A percentile compares a stretch with the other conserved stretches of the same genome.
Evolutionary conservation across 2,888 invertebrate species (phyloP).

Genomic region (Zhuqinia jingwanae): DNA sequence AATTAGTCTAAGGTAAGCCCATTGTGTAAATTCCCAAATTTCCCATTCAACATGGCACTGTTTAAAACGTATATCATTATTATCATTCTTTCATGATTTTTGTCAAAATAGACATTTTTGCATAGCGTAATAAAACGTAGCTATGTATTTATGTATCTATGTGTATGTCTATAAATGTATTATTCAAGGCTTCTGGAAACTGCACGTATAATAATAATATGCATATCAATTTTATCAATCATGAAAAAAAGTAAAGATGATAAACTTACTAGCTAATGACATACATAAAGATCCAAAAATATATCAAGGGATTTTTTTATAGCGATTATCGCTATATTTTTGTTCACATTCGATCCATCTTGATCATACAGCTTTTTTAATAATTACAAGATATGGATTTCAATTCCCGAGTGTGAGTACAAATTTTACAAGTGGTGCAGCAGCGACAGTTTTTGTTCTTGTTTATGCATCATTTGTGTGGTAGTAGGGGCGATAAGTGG

Average conservation of each 20-base stretch:
- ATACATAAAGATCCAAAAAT: background rate
- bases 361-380: background rate
- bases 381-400: background rate
- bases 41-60: no score
- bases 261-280: background rate
- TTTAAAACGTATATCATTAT: no score
- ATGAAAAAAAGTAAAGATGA: background rate
- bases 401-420: background rate
- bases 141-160: no score
- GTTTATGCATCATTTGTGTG: conserved; percentile 42
- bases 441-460: background rate
- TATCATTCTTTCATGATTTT: no score
- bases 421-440: conserved; percentile 1
- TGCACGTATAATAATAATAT: no score
- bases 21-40: no score
- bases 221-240: background rate
- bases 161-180: no score
- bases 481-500: conserved; percentile 33
- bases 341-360: no score
- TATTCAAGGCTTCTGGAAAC: no score
- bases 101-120: no score
- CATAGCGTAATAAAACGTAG: no score
- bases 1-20: background rate
- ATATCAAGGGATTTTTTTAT: background rate
- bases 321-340: no score